A percentile compares a stretch with the other conserved stretches of the same genome.
Conservation (phyloP, 2,888 invertebrate species). For the Xestia ashworthii region DNA sequence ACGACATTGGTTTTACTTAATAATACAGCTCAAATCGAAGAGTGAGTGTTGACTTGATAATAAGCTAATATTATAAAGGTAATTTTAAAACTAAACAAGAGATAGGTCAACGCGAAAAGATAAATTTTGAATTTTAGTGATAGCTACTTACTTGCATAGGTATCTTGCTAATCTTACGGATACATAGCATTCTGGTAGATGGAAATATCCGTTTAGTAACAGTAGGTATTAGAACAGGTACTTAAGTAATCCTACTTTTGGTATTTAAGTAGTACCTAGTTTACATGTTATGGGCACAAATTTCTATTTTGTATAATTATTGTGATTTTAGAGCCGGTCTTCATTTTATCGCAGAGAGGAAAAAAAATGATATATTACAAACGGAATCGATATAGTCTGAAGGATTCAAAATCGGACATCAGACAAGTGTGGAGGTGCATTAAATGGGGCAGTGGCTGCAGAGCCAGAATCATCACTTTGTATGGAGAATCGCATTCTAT, state of each 20-base stretch:
- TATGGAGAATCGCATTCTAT: neutral
- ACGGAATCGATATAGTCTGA: slow-evolving; percentile 12
- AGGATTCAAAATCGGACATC: slow-evolving; percentile 8
- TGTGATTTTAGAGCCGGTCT: neutral
- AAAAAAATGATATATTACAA: slow-evolving; percentile 7
- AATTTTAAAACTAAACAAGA: neutral
- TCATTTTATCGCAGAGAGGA: slow-evolving; percentile 10
- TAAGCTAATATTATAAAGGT: no score
- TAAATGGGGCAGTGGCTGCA: neutral
- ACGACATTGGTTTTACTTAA: no score
- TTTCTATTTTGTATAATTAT: no score
- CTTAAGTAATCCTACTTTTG: neutral
- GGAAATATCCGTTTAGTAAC: neutral
- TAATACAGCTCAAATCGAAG: no score
- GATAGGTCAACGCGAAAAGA: neutral
- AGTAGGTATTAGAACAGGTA: neutral
- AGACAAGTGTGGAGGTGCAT: slow-evolving; percentile 39
- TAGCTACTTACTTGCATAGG: neutral
- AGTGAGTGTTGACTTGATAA: no score
- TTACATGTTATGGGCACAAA: no score
- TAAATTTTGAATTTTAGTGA: neutral
- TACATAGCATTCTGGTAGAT: neutral
- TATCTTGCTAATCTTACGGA: neutral
- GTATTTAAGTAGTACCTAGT: no score
- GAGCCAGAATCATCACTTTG: slow-evolving; percentile 23